A percentile compares a stretch with the other conserved stretches of the same genome.
phyloP scores from a whole-genome alignment of 2,797 vertebrate species.

The Sebastes reedi region DNA sequence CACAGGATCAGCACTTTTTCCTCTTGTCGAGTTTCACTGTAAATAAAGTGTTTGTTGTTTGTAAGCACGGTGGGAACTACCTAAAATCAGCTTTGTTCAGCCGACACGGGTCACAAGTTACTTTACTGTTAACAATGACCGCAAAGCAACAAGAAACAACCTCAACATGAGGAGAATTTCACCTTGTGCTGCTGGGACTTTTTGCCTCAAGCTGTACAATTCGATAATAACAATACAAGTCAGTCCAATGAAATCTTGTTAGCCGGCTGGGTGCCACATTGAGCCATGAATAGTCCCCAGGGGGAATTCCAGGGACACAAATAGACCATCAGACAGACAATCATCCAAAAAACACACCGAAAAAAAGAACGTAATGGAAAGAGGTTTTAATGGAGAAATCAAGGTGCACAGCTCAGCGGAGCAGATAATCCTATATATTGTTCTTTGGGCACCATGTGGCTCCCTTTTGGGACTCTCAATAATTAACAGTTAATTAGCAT shows the following conservation, averaged over 20 bases:
- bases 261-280: background rate
- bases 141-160: slow-evolving; percentile 11
- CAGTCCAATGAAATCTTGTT: slow-evolving; percentile 33
- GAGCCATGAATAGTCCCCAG: slow-evolving; percentile 27
- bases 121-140: slow-evolving; percentile 33
- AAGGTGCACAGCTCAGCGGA: background rate
- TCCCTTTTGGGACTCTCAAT: slow-evolving; percentile 27
- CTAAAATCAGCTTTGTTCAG: slow-evolving; percentile 26
- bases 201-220: background rate
- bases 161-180: background rate
- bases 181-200: background rate
- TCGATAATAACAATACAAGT: background rate
- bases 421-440: slow-evolving; percentile 25
- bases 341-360: slow-evolving; percentile 1
- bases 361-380: slow-evolving; percentile 19
- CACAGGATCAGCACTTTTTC: slow-evolving; percentile 52
- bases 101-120: background rate
- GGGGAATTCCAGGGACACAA: slow-evolving; percentile 56
- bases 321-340: slow-evolving; percentile 34
- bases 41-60: slow-evolving; percentile 59
- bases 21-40: slow-evolving; percentile 49
- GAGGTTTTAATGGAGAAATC: background rate
- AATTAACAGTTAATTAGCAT: slow-evolving; percentile 43
- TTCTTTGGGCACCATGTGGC: slow-evolving; percentile 30
- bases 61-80: slow-evolving; percentile 25